Percentiles rank a stretch among this genome's conserved stretches.
These are phyloP conservation scores for Motacilla tschutschensis DNA, from an alignment of 2,113 vertebrate genomes.

Conservation along the genomic window DNA sequence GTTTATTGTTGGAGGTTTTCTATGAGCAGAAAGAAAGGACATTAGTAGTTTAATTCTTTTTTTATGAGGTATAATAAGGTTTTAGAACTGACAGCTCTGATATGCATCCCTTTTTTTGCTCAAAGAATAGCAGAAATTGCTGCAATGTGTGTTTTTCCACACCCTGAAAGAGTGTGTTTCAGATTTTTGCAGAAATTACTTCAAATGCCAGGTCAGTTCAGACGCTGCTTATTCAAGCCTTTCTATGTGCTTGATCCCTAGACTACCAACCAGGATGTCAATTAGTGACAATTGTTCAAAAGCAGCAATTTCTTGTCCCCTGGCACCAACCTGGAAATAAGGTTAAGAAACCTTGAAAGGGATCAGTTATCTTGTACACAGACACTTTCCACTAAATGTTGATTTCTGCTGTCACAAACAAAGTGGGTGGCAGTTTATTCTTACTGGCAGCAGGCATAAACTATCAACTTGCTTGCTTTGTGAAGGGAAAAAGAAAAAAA, in stretches of 20 bases:
- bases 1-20: not conserved
- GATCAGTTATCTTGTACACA: constrained; percentile 15
- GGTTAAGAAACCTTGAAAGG: constrained; percentile 30
- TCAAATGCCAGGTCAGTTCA: not conserved
- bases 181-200: constrained; percentile 4
- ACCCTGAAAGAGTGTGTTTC: not conserved
- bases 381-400: constrained; percentile 11
- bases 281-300: constrained; percentile 18
- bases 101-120: not conserved
- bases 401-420: constrained; percentile 18
- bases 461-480: constrained; percentile 8
- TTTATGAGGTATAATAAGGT: not conserved
- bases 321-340: constrained; percentile 16
- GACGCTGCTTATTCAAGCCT: not conserved
- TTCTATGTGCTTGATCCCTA: not conserved
- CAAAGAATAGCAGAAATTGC: not conserved
- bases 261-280: constrained; percentile 17
- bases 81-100: not conserved
- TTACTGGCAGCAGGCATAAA: constrained; percentile 41
- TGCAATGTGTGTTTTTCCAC: not conserved
- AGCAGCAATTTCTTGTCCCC: constrained; percentile 15
- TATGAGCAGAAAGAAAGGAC: not conserved
- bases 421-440: constrained; percentile 45
- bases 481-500: not conserved
- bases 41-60: not conserved